Conservation (phyloP, 1,140 invertebrate genomes). For the Drosophila biarmipes region DNA sequence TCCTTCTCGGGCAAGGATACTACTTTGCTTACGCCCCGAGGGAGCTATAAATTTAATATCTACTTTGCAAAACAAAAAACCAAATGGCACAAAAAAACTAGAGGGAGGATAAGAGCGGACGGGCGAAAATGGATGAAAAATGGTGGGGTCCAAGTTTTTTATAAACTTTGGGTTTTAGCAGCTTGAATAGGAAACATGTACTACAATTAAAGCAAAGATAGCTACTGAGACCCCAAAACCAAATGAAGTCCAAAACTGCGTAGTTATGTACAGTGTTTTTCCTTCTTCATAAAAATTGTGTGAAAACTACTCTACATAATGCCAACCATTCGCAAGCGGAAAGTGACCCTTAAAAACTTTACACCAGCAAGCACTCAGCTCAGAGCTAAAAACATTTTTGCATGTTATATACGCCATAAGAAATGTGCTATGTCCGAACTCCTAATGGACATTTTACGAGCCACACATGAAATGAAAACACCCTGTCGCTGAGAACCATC, state of each 20-base stretch:
- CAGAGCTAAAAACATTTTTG: constrained; percentile 53
- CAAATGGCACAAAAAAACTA: constrained; percentile 57
- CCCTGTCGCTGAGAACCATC: not conserved
- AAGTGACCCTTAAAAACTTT: constrained; percentile 62
- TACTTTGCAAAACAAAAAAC: constrained; percentile 83
- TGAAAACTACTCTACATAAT: constrained; percentile 35
- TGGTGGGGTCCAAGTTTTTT: not conserved
- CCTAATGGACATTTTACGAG: constrained; percentile 83
- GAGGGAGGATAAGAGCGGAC: constrained; percentile 7
- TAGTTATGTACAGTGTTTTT: constrained; percentile 1
- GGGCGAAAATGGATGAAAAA: constrained; percentile 6
- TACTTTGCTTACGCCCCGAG: constrained; percentile 79
- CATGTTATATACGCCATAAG: constrained; percentile 63
- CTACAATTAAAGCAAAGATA: no score
- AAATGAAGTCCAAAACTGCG: not conserved
- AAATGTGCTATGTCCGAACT: constrained; percentile 66
- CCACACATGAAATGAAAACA: constrained; percentile 38
- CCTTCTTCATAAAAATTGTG: not conserved
- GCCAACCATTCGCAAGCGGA: constrained; percentile 1
- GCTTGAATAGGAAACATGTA: not conserved
- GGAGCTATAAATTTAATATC: constrained; percentile 84
- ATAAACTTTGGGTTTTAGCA: constrained; percentile 2
- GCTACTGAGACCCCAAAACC: no score
- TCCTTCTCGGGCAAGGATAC: constrained; percentile 47
- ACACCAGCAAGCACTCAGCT: constrained; percentile 53